Conservation (phyloP, 1,140 invertebrate genomes). For the Choristoneura fumiferana region DNA sequence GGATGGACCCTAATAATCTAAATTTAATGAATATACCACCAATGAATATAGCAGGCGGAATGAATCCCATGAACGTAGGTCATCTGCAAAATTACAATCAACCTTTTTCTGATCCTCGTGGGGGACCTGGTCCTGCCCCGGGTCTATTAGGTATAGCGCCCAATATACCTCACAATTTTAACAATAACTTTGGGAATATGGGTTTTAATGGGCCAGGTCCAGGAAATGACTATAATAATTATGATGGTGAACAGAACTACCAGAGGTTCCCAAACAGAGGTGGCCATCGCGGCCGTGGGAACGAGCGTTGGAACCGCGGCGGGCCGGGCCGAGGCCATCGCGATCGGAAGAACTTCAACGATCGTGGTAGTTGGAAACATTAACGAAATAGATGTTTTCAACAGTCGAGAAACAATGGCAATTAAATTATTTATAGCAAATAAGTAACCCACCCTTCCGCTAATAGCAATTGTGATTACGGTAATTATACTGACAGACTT, state of each 20-base stretch:
- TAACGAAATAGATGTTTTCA: slow-evolving; percentile 45
- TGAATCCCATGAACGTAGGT: slow-evolving; percentile 68
- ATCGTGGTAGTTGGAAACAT: slow-evolving; percentile 72
- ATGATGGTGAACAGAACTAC: slow-evolving; percentile 69
- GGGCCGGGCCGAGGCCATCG: slow-evolving; percentile 69
- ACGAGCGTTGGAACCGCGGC: slow-evolving; percentile 71
- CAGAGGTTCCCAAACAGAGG: slow-evolving; percentile 69
- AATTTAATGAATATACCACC: slow-evolving; percentile 69
- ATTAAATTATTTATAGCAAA: slow-evolving; percentile 47
- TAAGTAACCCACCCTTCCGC: slow-evolving; percentile 58
- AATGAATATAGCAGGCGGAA: slow-evolving; percentile 64
- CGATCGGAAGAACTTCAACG: slow-evolving; percentile 73
- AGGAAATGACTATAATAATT: slow-evolving; percentile 66
- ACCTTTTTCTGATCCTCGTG: slow-evolving; percentile 51
- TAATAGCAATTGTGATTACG: slow-evolving; percentile 61
- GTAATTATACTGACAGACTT: slow-evolving; percentile 63
- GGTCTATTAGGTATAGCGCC: slow-evolving; percentile 73
- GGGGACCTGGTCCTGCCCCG: slow-evolving; percentile 67
- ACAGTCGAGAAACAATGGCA: slow-evolving; percentile 32
- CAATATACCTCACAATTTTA: slow-evolving; percentile 72
- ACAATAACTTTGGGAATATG: slow-evolving; percentile 67
- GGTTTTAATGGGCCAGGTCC: slow-evolving; percentile 60
- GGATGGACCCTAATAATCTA: slow-evolving; percentile 56
- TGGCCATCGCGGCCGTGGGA: slow-evolving; percentile 66
- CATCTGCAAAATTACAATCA: slow-evolving; percentile 68